phyloP scores from a whole-genome alignment of 2,888 invertebrate genomes.

The Halictus quadricinctus region DNA sequence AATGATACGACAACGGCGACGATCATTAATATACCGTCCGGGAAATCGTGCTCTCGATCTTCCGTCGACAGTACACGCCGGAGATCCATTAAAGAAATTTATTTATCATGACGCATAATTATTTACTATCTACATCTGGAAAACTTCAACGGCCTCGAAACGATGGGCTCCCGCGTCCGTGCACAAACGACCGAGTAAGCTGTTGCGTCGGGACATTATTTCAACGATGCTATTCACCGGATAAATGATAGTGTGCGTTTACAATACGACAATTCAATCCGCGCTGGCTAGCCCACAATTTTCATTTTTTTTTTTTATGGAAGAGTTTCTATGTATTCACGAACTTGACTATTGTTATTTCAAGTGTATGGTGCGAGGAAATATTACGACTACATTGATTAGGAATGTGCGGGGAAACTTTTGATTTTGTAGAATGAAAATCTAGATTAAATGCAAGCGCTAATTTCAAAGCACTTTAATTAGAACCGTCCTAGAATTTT shows the following conservation, averaged over 20 bases:
- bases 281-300: background rate
- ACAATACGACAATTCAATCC: background rate
- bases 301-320: background rate
- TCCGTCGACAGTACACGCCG: conserved; percentile 37
- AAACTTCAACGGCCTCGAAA: conserved; percentile 20
- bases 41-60: conserved; percentile 55
- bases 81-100: conserved; percentile 53
- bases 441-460: background rate
- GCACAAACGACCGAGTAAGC: conserved; percentile 28
- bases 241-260: background rate
- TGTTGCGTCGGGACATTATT: conserved; percentile 27
- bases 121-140: conserved; percentile 36
- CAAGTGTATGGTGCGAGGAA: background rate
- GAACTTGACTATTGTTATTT: no score
- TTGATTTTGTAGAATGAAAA: background rate
- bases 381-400: background rate
- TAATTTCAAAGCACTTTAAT: background rate
- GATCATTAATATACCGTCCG: conserved; percentile 52
- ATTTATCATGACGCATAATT: conserved; percentile 53
- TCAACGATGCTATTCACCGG: background rate
- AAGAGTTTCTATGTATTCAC: background rate
- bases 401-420: background rate
- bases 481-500: background rate
- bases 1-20: conserved; percentile 37
- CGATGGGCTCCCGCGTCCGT: conserved; percentile 10